Base-by-base conservation (phyloP, 2,797 vertebrate genomes). In the Antrozous pallidus region DNA sequence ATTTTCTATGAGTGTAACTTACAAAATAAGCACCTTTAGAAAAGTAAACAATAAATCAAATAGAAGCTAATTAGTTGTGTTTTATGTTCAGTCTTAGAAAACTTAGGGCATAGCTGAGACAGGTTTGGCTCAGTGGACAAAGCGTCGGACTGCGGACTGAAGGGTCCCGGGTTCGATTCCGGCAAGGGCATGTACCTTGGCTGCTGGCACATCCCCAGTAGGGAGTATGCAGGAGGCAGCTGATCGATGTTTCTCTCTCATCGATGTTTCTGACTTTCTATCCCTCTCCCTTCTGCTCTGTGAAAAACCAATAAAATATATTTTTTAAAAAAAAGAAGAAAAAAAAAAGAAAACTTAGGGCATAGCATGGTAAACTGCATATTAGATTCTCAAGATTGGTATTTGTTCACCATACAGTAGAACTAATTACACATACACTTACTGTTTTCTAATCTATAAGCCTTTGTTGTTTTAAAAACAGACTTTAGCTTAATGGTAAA, bases 381-480 rank as follows among this genome's bases (percentile, higher is more conserved):
- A 91, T 71, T 85, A 89, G 36, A 22, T 87, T 92, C 65, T 95
- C 51, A 63, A 70, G 73, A 81, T 49, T 84, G 31, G 14, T 90
- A 85, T 85, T 92, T 91, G 70, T 51, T 90, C 38, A 91, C 31
- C 75, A 80, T 73, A 85, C 56, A 73, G 80, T 71, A 33, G 85
- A 86, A 80, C 18, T 91, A 77, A 51, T 80, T 80, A 91, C 0
- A 56, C 16, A 86, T 51, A 86, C 24, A 38, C 24, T 2, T 63
- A 63, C 8, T 63, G 28, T 16, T 83, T 94, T 22, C 90, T 67
- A 89, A 24, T 71, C 67, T 2, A 14, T 91, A 94, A 82, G 42
- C 28, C 86, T 94, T 91, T 51, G 54, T 36, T 93, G 40, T 84
- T 90, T 91, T 81, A 82, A 82, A 90, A 87, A 78, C 71, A 94